phyloP scores from a whole-genome alignment of 2,797 vertebrate genomes.

The Chelon auratus region DNA sequence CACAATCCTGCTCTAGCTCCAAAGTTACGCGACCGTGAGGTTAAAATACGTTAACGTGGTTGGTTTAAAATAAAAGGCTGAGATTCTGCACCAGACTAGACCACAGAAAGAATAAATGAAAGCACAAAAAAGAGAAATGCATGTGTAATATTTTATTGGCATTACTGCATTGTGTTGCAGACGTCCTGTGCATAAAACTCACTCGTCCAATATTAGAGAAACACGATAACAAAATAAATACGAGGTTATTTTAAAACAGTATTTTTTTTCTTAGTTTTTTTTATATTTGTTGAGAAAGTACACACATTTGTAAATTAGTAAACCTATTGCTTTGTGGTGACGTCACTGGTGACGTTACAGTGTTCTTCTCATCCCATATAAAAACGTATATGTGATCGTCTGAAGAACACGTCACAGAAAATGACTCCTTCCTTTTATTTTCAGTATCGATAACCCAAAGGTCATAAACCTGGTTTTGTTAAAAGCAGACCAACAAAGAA shows the following conservation, averaged over 20 bases:
- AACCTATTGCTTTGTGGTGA: conserved; percentile 47
- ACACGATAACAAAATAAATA: conserved; percentile 73
- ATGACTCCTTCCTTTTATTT: conserved; percentile 37
- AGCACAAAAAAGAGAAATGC: not conserved
- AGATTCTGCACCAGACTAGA: not conserved
- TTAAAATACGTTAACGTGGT: not conserved
- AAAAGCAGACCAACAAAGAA: conserved; percentile 58
- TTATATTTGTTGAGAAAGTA: conserved; percentile 48
- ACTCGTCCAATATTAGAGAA: conserved; percentile 55
- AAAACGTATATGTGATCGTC: conserved; percentile 48
- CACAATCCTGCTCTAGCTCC: not conserved
- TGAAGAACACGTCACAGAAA: conserved; percentile 55
- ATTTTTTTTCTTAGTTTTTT: conserved; percentile 43
- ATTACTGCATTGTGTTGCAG: conserved; percentile 49
- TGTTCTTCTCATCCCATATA: conserved; percentile 40
- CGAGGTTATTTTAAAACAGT: conserved; percentile 59
- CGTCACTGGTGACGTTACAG: conserved; percentile 32
- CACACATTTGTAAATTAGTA: conserved; percentile 50
- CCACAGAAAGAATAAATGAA: not conserved
- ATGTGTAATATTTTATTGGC: conserved; percentile 69
- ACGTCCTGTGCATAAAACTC: conserved; percentile 61
- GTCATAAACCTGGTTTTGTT: conserved; percentile 24
- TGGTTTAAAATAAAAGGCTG: too few species aligned
- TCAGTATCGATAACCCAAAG: conserved; percentile 50
- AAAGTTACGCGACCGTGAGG: not conserved